These are phyloP conservation scores for Novumbra hubbsi DNA, from an alignment of 2,797 vertebrate species.

Conservation along the genomic window DNA sequence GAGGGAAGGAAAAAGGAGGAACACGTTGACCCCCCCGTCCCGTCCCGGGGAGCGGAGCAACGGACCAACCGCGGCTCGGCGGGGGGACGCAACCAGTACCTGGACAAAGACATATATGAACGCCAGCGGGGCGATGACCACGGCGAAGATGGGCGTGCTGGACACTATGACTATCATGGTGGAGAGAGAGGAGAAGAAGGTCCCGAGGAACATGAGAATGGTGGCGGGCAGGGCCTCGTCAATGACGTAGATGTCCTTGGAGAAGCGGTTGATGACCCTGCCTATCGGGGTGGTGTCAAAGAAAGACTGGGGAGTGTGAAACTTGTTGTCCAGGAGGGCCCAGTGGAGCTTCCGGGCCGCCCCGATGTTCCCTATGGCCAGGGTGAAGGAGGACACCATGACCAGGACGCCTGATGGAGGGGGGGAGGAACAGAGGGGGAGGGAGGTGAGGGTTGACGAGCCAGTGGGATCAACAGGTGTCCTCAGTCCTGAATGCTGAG, in stretches of 20 bases:
- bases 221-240: slow-evolving; percentile 86
- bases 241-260: slow-evolving; percentile 92
- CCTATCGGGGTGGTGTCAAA: slow-evolving; percentile 94
- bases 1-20: not conserved
- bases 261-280: slow-evolving; percentile 95
- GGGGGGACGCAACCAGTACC: slow-evolving; percentile 68
- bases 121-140: slow-evolving; percentile 84
- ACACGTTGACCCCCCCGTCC: not conserved
- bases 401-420: slow-evolving; percentile 82
- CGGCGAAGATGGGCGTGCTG: slow-evolving; percentile 85
- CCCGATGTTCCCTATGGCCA: slow-evolving; percentile 84
- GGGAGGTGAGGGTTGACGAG: slow-evolving; percentile 5
- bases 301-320: slow-evolving; percentile 91
- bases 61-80: not conserved
- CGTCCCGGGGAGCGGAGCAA: not conserved
- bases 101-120: slow-evolving; percentile 86
- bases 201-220: slow-evolving; percentile 87
- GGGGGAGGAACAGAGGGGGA: slow-evolving; percentile 4
- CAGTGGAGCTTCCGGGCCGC: slow-evolving; percentile 83
- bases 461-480: not conserved
- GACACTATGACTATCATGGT: slow-evolving; percentile 86
- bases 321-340: slow-evolving; percentile 86
- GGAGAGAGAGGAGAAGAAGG: slow-evolving; percentile 81
- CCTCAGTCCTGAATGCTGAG: not conserved
- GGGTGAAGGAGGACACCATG: slow-evolving; percentile 82